phyloP scores from a whole-genome alignment of 2,888 invertebrate species.

The Petrolisthes cinctipes region DNA sequence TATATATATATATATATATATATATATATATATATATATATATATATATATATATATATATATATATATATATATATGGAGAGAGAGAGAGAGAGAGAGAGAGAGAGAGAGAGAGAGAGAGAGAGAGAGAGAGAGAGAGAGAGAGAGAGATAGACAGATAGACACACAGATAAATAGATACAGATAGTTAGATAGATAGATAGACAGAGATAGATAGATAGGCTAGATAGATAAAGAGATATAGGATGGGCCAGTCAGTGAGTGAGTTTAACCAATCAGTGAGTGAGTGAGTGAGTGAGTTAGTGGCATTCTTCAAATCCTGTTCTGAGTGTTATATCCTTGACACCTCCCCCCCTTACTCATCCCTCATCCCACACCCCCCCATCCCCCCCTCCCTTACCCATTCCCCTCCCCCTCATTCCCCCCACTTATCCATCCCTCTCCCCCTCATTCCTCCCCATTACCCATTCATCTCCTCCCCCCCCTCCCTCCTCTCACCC shows the following conservation, averaged over 20 bases:
- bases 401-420: neutral
- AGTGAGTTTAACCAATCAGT: too few species aligned
- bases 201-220: neutral
- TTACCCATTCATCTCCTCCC: neutral
- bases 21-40: conserved; percentile 18
- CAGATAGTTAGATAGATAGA: neutral
- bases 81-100: too few species aligned
- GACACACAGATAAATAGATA: neutral
- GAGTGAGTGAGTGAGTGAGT: too few species aligned
- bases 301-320: too few species aligned
- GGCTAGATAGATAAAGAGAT: neutral
- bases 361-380: neutral
- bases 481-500: neutral
- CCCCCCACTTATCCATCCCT: neutral
- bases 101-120: too few species aligned
- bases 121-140: too few species aligned
- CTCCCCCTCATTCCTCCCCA: neutral
- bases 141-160: too few species aligned
- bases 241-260: too few species aligned
- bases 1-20: conserved; percentile 18
- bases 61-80: too few species aligned
- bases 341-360: too few species aligned
- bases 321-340: too few species aligned
- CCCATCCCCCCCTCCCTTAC: neutral
- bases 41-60: neutral